Conservation (phyloP, 1,140 invertebrate species). For the Steinernema feltiae region DNA sequence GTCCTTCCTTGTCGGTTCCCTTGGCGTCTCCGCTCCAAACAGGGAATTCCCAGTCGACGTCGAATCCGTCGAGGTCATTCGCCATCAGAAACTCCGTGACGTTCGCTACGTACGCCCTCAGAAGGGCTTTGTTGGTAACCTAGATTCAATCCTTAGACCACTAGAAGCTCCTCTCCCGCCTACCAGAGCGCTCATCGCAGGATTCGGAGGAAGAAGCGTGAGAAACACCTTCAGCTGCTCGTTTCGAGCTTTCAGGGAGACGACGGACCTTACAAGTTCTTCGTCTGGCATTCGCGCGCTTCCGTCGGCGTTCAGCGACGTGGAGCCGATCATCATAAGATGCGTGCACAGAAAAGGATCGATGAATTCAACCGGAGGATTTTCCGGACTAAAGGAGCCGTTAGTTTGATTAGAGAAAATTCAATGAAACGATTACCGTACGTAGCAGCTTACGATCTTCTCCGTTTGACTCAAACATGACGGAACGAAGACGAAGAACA, state of each 20-base stretch:
- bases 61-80: background rate
- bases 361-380: background rate
- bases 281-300: background rate
- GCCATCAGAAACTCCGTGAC: background rate
- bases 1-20: background rate
- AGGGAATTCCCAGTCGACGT: background rate
- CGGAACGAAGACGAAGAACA: background rate
- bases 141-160: constrained; percentile 3
- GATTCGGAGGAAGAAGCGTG: background rate
- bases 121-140: background rate
- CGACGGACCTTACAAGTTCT: background rate
- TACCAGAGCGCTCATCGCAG: background rate
- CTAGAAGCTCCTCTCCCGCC: constrained; percentile 8
- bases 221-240: background rate
- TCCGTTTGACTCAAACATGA: background rate
- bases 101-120: background rate
- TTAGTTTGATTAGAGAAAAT: background rate
- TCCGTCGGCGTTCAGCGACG: background rate
- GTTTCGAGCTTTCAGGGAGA: background rate
- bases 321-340: background rate
- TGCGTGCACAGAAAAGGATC: background rate
- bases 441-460: constrained; percentile 11
- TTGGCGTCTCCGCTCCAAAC: background rate
- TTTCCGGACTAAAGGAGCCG: background rate
- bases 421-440: background rate